Base-by-base conservation (phyloP, 2,113 vertebrate species). In the Corydoras maculifer region DNA sequence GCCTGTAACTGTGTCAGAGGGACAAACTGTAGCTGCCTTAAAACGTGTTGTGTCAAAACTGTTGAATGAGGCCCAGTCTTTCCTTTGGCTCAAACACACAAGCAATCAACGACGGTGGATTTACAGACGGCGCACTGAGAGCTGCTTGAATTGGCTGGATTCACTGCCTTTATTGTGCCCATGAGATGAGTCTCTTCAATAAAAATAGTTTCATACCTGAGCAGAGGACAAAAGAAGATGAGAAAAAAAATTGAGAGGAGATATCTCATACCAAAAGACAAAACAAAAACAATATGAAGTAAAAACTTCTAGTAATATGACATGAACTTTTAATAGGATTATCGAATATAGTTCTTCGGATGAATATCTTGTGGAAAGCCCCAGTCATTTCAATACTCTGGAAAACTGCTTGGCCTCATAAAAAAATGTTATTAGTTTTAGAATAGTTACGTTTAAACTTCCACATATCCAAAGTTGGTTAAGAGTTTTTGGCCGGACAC, bases 71-170 rank as follows among this genome's bases (percentile, higher is more conserved):
- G 68, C 68, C 72, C 58, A 66, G 76, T 76, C 77, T 84, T 74
- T 80, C 71, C 81, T 77, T 82, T 82, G 83, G 82, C 82, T 5
- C 59, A 60, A 14, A 69, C 65, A 80, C 80, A 81, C 84, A 85
- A 76, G 79, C 80, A 85, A 82, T 84, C 82, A 84, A 84, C 79
- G 78, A 80, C 49, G 80, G 73, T 81, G 82, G 83, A 87, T 86
- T 88, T 88, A 87, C 79, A 80, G 80, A 80, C 79, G 75, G 63
- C 73, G 78, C 77, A 84, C 85, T 87, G 81, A 82, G 51, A 76
- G 84, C 81, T 86, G 82, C 84, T 87, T 85, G 81, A 83, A 82
- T 84, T 87, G 83, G 84, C 83, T 30, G 62, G 65, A 59, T 59
- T 32, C 18, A 32, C 72, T 76, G 61, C 70, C 31, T 79, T 78